Evolutionary conservation across 2,888 invertebrate genomes (phyloP).

Genomic region (Tanytarsus gracilentus): DNA sequence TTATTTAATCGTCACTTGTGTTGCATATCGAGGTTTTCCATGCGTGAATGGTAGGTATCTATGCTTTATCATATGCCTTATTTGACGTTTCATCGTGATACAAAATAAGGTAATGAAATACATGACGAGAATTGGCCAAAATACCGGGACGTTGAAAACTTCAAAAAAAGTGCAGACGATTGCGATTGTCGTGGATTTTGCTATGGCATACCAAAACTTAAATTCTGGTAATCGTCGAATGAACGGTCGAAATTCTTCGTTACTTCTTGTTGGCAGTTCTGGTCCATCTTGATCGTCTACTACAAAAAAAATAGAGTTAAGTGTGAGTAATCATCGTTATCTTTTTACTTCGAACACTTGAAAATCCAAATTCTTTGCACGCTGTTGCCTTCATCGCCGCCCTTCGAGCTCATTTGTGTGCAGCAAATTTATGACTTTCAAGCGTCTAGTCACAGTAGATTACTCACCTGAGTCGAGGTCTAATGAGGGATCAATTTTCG

Average conservation of each 20-base stretch:
- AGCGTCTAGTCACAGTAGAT: neutral
- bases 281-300: conserved; percentile 52
- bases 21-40: conserved; percentile 92
- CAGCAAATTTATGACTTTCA: too few relatives aligned
- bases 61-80: conserved; percentile 99
- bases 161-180: conserved; percentile 93
- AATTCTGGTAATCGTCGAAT: conserved; percentile 95
- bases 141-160: conserved; percentile 97
- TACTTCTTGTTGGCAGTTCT: conserved; percentile 85
- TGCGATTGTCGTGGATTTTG: conserved; percentile 85
- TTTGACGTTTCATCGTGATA: conserved; percentile 99
- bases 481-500: conserved; percentile 97
- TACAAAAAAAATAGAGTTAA: conserved; percentile 37
- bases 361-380: too few relatives aligned
- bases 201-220: conserved; percentile 98
- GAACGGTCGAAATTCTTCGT: conserved; percentile 98
- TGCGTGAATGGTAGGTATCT: conserved; percentile 97
- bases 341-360: too few relatives aligned
- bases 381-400: too few relatives aligned
- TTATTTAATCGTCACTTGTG: conserved; percentile 47
- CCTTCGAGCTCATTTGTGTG: too few relatives aligned
- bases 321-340: conserved; percentile 34
- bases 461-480: conserved; percentile 72
- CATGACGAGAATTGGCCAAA: conserved; percentile 99
- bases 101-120: conserved; percentile 98